Conservation (phyloP, 2,888 invertebrate species). For the Synergus umbraculus region DNA sequence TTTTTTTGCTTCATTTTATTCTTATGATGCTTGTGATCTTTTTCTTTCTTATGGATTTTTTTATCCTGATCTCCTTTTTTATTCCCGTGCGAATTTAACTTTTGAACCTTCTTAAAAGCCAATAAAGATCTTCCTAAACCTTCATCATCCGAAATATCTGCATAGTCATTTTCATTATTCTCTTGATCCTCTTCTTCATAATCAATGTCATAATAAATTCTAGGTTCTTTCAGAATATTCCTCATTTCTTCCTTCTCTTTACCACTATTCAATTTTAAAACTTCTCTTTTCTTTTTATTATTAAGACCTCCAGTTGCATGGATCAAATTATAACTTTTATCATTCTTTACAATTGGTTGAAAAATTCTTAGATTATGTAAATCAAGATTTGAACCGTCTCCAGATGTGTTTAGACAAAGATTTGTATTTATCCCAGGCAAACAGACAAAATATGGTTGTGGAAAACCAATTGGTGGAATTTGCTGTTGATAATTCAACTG, state of each 20-base stretch:
- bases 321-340: too few species aligned
- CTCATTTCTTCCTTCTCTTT: neutral
- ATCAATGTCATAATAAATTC: neutral
- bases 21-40: neutral
- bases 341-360: too few species aligned
- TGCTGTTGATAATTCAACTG: too few species aligned
- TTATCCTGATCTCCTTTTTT: neutral
- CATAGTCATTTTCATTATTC: neutral
- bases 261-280: neutral
- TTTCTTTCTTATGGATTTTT: neutral
- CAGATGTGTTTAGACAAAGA: too few species aligned
- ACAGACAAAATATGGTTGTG: too few species aligned
- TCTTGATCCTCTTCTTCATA: neutral
- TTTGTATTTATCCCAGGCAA: too few species aligned
- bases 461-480: too few species aligned
- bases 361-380: too few species aligned
- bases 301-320: too few species aligned
- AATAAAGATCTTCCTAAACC: slow-evolving; percentile 39
- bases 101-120: neutral
- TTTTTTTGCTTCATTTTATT: neutral
- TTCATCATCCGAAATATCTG: neutral
- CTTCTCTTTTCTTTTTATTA: too few species aligned
- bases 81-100: neutral
- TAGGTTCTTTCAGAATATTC: neutral
- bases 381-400: too few species aligned